Conservation (phyloP, 2,888 invertebrate genomes). For the Lypha dubia region DNA sequence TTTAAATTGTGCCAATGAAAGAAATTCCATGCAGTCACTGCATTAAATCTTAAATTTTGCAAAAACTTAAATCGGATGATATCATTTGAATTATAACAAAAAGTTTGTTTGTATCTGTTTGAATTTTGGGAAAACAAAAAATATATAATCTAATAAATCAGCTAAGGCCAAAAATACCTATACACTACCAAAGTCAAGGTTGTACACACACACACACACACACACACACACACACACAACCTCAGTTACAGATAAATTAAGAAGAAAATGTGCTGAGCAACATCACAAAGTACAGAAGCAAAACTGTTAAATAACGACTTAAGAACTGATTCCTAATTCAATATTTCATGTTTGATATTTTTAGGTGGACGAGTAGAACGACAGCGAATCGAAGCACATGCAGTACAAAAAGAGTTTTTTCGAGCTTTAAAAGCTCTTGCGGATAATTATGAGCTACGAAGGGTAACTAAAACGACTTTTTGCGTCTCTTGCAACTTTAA, state of each 20-base stretch:
- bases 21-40: conserved; percentile 34
- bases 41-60: conserved; percentile 36
- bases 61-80: conserved; percentile 53
- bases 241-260: not conserved
- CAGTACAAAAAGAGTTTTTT: conserved; percentile 78
- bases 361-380: conserved; percentile 58
- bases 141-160: conserved; percentile 22
- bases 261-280: not conserved
- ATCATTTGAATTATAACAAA: conserved; percentile 34
- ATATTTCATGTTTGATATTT: not conserved
- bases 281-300: not conserved
- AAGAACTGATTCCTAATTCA: too few relatives aligned
- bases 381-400: conserved; percentile 63
- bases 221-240: not conserved
- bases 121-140: conserved; percentile 6
- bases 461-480: conserved; percentile 70
- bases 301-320: too few relatives aligned
- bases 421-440: conserved; percentile 77
- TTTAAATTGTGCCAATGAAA: conserved; percentile 25
- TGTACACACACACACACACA: not conserved
- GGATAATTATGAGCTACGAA: conserved; percentile 80
- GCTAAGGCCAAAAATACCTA: conserved; percentile 17
- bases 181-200: conserved; percentile 57
- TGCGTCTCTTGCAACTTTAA: not conserved
- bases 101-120: conserved; percentile 34